Conservation (phyloP, 2,797 vertebrate species). For the Galago senegalensis region DNA sequence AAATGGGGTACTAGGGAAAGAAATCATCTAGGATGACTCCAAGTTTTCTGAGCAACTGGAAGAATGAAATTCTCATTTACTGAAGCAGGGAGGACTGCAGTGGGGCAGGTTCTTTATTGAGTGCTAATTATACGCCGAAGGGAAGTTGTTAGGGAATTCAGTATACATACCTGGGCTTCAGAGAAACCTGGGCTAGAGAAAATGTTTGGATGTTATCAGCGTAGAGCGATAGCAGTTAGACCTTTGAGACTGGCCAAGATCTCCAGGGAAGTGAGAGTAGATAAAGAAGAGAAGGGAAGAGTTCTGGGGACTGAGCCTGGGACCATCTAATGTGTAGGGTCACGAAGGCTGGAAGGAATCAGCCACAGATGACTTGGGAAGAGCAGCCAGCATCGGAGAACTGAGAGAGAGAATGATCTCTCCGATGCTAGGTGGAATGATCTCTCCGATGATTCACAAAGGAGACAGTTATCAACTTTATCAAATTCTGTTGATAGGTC, state of each 20-base stretch:
- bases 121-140: neutral
- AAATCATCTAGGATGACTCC: neutral
- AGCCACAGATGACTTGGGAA: neutral
- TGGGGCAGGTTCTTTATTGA: neutral
- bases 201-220: neutral
- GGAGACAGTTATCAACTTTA: neutral
- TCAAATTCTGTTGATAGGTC: neutral
- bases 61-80: neutral
- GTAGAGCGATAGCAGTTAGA: neutral
- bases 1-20: neutral
- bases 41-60: neutral
- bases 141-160: neutral
- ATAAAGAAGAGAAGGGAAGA: neutral
- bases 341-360: neutral
- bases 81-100: neutral
- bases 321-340: too few relatives aligned
- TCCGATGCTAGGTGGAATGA: fast-evolving
- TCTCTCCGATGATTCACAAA: neutral
- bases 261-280: neutral
- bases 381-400: neutral
- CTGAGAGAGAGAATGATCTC: too few relatives aligned
- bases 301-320: neutral
- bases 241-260: neutral
- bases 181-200: neutral
- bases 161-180: fast-evolving